Base-by-base conservation (phyloP, 2,888 invertebrate genomes). In the Drosophila phalerata region DNA sequence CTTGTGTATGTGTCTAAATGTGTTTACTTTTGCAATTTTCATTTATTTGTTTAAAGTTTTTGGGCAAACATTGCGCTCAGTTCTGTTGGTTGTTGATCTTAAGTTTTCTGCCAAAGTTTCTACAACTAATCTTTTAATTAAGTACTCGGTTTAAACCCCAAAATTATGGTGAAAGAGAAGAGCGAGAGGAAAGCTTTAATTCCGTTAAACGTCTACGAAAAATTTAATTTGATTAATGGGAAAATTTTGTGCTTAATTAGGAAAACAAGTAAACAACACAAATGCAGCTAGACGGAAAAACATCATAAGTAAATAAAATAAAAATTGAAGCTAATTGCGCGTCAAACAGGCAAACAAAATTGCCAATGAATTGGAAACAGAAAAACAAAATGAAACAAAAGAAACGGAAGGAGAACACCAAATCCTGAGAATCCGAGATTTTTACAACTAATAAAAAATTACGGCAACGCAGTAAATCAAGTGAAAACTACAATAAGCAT, bases 221-320 rank as follows among this genome's bases (percentile, higher is more conserved):
- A 65, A 87, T 77, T 49, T 73, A 78, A 90, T 90, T 90, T 90
- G 88, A 90, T 90, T 90, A 90, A 90, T 90, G 85, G 73, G 63
- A 71, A 82, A 86, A 82, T 77, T 79, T 82, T 81, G 83, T 73
- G 88, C 88, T 86, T 85, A 90, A 90, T 90, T 90, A 88, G 87
- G 47, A 79, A 43, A 67, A 57, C 55, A 63, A 61, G 53, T 52
- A 25, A 60, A 67, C 64, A 76, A 82, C 57, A 61, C 57, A 56
- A 76, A 73, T 56, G 73, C 77, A 73, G 67, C 10, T 37, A 45
- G 45, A 52, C 52, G 34, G 28, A 62, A 48, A 48, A 55, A 47
- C 60, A 67, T 64, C 68, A 67, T 66, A 79, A 69, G 69, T 58
- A 83, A 72, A 69, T 64, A 73, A 62, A 42, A 10, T 17, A 45